Conservation (phyloP, 2,113 vertebrate species). For the Oostethus manadensis region DNA sequence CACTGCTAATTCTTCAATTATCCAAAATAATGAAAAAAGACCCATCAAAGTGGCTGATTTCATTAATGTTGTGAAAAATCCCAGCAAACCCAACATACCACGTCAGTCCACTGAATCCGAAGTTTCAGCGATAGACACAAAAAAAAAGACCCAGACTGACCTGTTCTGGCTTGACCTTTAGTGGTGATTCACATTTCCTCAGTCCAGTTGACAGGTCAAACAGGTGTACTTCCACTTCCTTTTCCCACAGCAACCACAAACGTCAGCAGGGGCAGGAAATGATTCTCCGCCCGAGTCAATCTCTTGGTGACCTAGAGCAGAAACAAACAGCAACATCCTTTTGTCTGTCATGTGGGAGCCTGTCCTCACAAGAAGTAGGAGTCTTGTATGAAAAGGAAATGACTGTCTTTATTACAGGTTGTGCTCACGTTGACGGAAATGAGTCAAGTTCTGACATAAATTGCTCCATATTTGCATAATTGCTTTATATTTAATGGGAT, state of each 20-base stretch:
- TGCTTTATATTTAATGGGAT: too few relatives aligned
- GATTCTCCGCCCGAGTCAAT: slow-evolving; percentile 15
- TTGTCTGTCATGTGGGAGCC: not conserved
- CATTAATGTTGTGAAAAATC: not conserved
- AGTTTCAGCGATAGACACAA: not conserved
- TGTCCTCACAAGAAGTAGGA: not conserved
- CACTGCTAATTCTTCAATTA: not conserved
- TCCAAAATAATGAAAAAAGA: too few relatives aligned
- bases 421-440: too few relatives aligned
- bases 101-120: not conserved
- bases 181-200: slow-evolving; percentile 33
- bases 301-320: slow-evolving; percentile 3
- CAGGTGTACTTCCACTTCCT: slow-evolving; percentile 36
- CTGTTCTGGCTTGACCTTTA: slow-evolving; percentile 5
- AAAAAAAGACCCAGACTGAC: slow-evolving; percentile 21
- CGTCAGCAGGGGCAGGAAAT: slow-evolving; percentile 19
- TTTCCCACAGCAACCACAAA: slow-evolving; percentile 35
- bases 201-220: slow-evolving; percentile 32
- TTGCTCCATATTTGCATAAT: too few relatives aligned
- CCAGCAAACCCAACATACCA: not conserved
- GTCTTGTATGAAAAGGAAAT: too few relatives aligned
- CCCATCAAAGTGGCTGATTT: too few relatives aligned
- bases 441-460: too few relatives aligned
- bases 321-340: slow-evolving; percentile 32
- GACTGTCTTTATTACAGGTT: too few relatives aligned